Base-by-base conservation (phyloP, 2,797 vertebrate species). In the Anabas testudineus region DNA sequence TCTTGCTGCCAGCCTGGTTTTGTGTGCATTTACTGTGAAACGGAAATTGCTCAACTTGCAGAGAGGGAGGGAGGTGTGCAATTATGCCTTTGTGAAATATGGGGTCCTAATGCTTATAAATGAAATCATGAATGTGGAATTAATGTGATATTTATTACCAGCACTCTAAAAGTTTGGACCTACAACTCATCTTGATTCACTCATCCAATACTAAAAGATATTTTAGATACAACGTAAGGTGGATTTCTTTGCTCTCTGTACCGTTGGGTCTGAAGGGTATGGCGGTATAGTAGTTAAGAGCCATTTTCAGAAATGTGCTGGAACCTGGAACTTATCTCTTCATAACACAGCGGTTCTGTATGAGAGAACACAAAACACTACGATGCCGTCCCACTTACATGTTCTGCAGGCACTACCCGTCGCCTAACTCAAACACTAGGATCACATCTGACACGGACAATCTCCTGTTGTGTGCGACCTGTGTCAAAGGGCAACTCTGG, bases 71-170 rank as follows among this genome's bases (percentile, higher is more conserved):
- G 60, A 71, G 64, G 64, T 79, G 70, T 74, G 71, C 76, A 86
- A 85, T 89, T 80, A 84, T 81, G 82, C 42, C 64, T 74, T 24
- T 66, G 51, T 84, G 83, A 88, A 84, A 85, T 78, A 78, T 43
- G 30, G 65, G 62, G 73, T 79, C 70, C 53, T 77, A 86, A 87
- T 75, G 68, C 76, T 61, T 54, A 55, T 24, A 83, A 83, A 71
- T 76, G 61, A 90, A 88, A 92, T 88, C 66, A 84, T 56, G 62
- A 67, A 65, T 42, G 68, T 2, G 14, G 39, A 62, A 71, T 70
- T 58, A 78, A 77, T 82, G 69, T 80, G 77, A 79, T 22, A 58
- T 86, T 76, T 83, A 86, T 88, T 64, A 76, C 54, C 19, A 24
- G 58, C 53, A 26, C 42, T 19, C 54, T 61, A 61, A 84, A 83